Conservation (phyloP, 1,140 invertebrate genomes). For the Aporrectodea caliginosa region DNA sequence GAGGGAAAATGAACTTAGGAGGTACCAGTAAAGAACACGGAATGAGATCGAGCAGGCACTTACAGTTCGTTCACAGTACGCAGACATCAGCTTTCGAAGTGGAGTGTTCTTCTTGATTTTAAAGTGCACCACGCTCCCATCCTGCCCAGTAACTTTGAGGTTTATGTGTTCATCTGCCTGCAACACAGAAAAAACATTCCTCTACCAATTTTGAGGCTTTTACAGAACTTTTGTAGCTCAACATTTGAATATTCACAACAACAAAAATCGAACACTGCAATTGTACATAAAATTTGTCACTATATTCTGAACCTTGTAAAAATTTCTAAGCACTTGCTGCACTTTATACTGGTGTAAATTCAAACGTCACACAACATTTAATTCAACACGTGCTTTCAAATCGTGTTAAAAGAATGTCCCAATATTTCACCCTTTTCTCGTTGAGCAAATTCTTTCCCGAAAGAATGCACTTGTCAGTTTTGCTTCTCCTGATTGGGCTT, state of each 20-base stretch:
- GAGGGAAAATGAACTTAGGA: too few species aligned
- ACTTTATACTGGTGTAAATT: background rate
- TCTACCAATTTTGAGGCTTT: background rate
- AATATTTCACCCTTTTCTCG: too few species aligned
- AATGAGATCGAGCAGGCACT: conserved; percentile 58
- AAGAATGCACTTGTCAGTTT: too few species aligned
- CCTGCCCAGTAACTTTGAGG: conserved; percentile 71
- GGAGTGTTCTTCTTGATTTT: conserved; percentile 95
- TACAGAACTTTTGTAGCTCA: background rate
- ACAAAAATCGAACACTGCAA: background rate
- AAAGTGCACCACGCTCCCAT: conserved; percentile 90
- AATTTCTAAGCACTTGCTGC: background rate
- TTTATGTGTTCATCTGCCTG: conserved; percentile 33
- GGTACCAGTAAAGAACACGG: too few species aligned
- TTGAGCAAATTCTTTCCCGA: too few species aligned
- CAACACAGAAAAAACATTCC: background rate
- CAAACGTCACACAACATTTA: too few species aligned
- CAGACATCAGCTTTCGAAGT: conserved; percentile 89
- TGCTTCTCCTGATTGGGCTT: too few species aligned
- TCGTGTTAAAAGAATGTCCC: too few species aligned
- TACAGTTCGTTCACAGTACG: conserved; percentile 89
- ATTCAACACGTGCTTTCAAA: too few species aligned
- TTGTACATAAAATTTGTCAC: background rate
- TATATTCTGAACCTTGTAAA: too few species aligned
- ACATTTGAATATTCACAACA: background rate